Percentiles rank a stretch among this genome's conserved stretches.
These are phyloP conservation scores for Sebastolobus alascanus DNA, from an alignment of 2,797 vertebrate species.

Conservation along the genomic window DNA sequence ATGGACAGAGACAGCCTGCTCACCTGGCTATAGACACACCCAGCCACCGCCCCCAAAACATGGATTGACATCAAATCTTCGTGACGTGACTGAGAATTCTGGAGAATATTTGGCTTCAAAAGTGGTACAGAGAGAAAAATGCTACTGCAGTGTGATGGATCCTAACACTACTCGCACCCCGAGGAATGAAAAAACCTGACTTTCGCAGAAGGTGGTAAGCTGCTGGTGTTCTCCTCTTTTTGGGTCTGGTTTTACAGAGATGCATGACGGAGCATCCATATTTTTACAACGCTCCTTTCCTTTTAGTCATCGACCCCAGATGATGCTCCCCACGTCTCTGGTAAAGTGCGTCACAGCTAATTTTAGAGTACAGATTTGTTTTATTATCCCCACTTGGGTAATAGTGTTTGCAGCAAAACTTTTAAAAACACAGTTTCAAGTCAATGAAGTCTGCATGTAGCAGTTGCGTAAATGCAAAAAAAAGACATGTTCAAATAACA, in stretches of 20 bases:
- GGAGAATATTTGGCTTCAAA: conserved; percentile 52
- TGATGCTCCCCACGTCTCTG: conserved; percentile 10
- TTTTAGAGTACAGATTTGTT: conserved; percentile 29
- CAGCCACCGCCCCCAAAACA: background rate
- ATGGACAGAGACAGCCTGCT: conserved; percentile 98
- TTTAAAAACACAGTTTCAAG: conserved; percentile 20
- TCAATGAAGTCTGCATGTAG: conserved; percentile 25
- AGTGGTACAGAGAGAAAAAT: conserved; percentile 69
- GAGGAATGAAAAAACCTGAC: conserved; percentile 41
- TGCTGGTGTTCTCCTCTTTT: conserved; percentile 55
- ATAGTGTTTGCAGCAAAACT: conserved; percentile 24
- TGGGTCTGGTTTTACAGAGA: conserved; percentile 41
- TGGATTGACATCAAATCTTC: conserved; percentile 50
- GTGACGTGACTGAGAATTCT: conserved; percentile 59
- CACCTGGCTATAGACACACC: conserved; percentile 93
- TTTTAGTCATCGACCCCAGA: conserved; percentile 29
- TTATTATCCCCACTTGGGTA: conserved; percentile 27
- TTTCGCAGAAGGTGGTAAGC: conserved; percentile 61
- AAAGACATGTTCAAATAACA: conserved; percentile 3
- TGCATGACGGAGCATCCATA: conserved; percentile 22
- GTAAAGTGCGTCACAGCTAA: conserved; percentile 22
- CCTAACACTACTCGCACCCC: conserved; percentile 58
- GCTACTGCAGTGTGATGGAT: conserved; percentile 59
- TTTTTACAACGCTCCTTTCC: conserved; percentile 33
- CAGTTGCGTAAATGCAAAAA: conserved; percentile 13